Base-by-base conservation (phyloP, 2,113 vertebrate species). In the Xiphorhynchus elegans region DNA sequence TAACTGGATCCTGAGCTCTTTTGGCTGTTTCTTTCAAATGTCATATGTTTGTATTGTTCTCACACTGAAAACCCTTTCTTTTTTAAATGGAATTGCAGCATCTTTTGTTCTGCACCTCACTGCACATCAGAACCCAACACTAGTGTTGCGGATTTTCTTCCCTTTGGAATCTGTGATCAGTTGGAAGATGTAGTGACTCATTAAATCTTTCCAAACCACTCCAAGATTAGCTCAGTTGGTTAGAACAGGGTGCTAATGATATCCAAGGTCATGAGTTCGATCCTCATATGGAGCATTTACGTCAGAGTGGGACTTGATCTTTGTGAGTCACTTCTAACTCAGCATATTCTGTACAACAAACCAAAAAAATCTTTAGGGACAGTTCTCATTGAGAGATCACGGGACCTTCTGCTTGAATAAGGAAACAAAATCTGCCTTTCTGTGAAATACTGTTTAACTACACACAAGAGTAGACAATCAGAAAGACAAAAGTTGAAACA, bases 401-500 rank as follows among this genome's bases (percentile, higher is more conserved):
- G 10, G 60, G 25, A 40, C 6, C 26, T 40, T 40, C 37, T 24
- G 5, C 26, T 25, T 62, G 25, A 62, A 40, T 8, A 28, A 28
- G 11, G 4, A 28, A 62, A 39, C 11, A 17, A 39, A 62, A 62
- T 18, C 17, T 62, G 5, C 37, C 60, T 42, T 63, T 63, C 17
- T 19, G 11, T 63, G 37, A 96, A 87, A 76, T 87, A 66, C 47
- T 73, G 13, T 66, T 89, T 79, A 79, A 55, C 79, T 69, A 35
- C 7, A 2, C 39, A 63, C 14, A n/a, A 77, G 33, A 88, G 23
- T 35, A 86, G 37, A 93, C 13, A 91, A 69, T 91, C 42, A 90
- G 72, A 63, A 83, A 79, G 20, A 72, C 39, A 95, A 96, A 85
- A 53, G 39, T 86, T 94, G 77, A 90, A 93, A 49, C 28, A 94